Evolutionary conservation across 2,888 invertebrate genomes (phyloP).

Genomic region (Thereva nobilitata): DNA sequence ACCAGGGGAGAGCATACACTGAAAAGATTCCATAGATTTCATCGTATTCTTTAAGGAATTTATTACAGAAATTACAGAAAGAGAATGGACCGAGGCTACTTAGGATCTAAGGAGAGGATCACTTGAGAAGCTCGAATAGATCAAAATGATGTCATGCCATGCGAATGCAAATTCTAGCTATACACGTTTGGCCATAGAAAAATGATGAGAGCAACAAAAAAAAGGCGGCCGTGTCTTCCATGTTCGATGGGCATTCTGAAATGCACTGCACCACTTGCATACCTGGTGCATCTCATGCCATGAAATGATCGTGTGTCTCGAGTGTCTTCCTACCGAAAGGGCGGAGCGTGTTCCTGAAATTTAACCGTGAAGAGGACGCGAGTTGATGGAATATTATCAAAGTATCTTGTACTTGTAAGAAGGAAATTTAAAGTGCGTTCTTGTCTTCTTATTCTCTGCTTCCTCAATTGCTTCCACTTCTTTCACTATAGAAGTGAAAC

Average conservation of each 20-base stretch:
- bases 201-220: background rate
- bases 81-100: constrained; percentile 16
- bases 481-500: constrained; percentile 8
- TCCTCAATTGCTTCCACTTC: constrained; percentile 23
- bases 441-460: constrained; percentile 14
- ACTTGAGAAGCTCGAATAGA: constrained; percentile 23
- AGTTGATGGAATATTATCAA: constrained; percentile 25
- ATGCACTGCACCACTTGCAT: constrained; percentile 21
- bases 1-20: background rate
- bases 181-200: background rate
- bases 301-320: constrained; percentile 8
- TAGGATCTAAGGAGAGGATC: constrained; percentile 28
- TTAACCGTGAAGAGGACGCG: constrained; percentile 9
- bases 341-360: constrained; percentile 32
- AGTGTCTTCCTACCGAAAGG: constrained; percentile 26
- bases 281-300: background rate
- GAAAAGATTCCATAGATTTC: constrained; percentile 19
- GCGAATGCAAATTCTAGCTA: constrained; percentile 5
- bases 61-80: background rate
- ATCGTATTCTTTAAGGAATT: constrained; percentile 20
- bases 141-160: constrained; percentile 26
- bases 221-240: background rate
- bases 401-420: constrained; percentile 19
- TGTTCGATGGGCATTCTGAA: constrained; percentile 5
- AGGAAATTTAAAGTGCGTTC: constrained; percentile 29